Base-by-base conservation (phyloP, 2,113 vertebrate species). In the Stictonetta naevosa region DNA sequence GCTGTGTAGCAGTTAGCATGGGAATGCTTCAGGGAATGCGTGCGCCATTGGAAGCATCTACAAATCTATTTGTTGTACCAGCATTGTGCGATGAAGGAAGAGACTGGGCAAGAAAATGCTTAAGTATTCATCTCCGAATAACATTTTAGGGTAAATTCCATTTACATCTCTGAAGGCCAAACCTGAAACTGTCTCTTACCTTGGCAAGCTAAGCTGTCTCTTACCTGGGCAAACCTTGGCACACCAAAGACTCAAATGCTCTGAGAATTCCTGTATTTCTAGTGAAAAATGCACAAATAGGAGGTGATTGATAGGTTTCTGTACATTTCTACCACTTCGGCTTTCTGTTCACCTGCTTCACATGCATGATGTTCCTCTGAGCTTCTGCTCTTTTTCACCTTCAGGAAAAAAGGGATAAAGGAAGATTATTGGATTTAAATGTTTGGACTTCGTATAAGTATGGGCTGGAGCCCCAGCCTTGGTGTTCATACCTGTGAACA, bases 11-110 rank as follows among this genome's bases (percentile, higher is more conserved):
- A 62, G 94, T 78, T 52, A 95, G 75, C 71, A 11, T 50, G 82
- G n/a, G n/a, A n/a, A n/a, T n/a, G n/a, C 93, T 97, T 73, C 44
- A 90, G 90, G 92, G 91, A 95, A 97, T 95, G 92, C 92, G 92
- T 96, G 78, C 76, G 63, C 69, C 48, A 6, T 53, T 94, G 64
- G 88, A 63, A 89, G 28, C 52, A 16, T 18, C 31, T 71, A 71
- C 69, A 76, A 75, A 86, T 95, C 46, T 20, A 19, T 90, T 80
- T 90, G 7, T 64, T 86, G 26, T n/a, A 71, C 60, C 40, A 72
- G 59, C 23, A 33, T 92, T 59, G 38, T 82, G 71, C 82, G 79
- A 36, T 73, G 44, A 94, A 55, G 22, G 67, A 16, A 77, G 73
- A 58, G 83, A 62, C 8, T 50, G 62, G 38, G 76, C 91, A 85